These are phyloP conservation scores for Agapornis roseicollis DNA, from an alignment of 2,113 vertebrate genomes.

Conservation along the genomic window DNA sequence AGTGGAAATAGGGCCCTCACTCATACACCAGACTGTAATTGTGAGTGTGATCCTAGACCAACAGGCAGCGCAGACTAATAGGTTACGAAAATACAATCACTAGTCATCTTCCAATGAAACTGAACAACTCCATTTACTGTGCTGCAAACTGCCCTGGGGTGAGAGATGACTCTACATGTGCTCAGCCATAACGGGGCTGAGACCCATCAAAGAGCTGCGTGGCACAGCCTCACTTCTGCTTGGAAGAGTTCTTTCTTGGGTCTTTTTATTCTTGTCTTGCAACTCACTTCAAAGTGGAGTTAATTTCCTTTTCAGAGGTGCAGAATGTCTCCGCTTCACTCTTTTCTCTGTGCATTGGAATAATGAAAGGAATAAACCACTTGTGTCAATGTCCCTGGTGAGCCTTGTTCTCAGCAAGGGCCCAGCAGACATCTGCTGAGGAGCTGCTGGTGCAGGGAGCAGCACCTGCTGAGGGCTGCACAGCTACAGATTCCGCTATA, in stretches of 20 bases:
- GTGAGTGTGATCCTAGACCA: constrained; percentile 50
- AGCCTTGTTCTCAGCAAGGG: neutral
- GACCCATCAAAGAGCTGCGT: neutral
- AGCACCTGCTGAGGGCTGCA: neutral
- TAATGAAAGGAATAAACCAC: constrained; percentile 26
- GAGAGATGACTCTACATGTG: constrained; percentile 28
- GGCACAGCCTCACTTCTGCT: neutral
- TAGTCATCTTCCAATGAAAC: constrained; percentile 69
- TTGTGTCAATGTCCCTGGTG: neutral
- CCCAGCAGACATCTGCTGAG: neutral
- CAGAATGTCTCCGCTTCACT: neutral
- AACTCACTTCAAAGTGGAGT: constrained; percentile 48
- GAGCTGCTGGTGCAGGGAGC: fast-evolving
- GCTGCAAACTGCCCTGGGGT: constrained; percentile 65
- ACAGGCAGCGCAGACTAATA: constrained; percentile 59
- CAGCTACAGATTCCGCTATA: neutral
- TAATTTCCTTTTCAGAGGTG: constrained; percentile 34
- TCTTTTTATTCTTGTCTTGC: constrained; percentile 3
- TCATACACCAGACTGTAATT: constrained; percentile 68
- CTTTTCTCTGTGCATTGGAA: neutral
- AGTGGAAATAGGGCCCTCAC: constrained; percentile 45
- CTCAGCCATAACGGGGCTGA: constrained; percentile 10
- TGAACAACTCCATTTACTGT: constrained; percentile 63
- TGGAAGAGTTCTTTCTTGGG: neutral
- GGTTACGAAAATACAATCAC: constrained; percentile 72